These are phyloP conservation scores for Eustalomyia histrio DNA, from an alignment of 2,888 invertebrate species.

Conservation along the genomic window DNA sequence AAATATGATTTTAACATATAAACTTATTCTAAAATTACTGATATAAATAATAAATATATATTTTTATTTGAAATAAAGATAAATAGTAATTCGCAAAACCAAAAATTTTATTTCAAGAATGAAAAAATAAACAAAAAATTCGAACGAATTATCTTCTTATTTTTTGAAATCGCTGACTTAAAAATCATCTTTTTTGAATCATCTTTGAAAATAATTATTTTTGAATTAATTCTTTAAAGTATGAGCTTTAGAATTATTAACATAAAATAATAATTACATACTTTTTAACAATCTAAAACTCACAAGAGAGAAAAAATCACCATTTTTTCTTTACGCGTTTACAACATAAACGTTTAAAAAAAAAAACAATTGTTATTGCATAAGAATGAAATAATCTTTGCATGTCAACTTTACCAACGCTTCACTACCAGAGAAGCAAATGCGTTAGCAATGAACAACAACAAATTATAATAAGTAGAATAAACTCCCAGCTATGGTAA, in stretches of 20 bases:
- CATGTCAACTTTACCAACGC: constrained; percentile 52
- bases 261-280: constrained; percentile 53
- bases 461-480: constrained; percentile 4
- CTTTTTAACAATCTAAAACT: constrained; percentile 40
- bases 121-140: no score
- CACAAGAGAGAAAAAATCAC: constrained; percentile 21
- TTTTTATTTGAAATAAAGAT: no score
- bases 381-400: constrained; percentile 51
- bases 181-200: no score
- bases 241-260: constrained; percentile 42
- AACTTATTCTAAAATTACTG: no score
- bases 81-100: no score
- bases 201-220: no score
- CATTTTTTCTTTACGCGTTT: constrained; percentile 49
- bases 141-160: no score
- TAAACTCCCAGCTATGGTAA: constrained; percentile 54
- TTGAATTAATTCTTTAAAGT: no score
- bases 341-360: constrained; percentile 1
- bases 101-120: no score
- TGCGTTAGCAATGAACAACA: constrained; percentile 37
- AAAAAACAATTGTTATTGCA: constrained; percentile 32
- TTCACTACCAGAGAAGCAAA: constrained; percentile 2
- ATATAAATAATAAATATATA: no score
- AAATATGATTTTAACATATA: no score
- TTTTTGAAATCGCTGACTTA: no score